Evolutionary conservation across 2,888 invertebrate species (phyloP).

Genomic region (Dryobota labecula): DNA sequence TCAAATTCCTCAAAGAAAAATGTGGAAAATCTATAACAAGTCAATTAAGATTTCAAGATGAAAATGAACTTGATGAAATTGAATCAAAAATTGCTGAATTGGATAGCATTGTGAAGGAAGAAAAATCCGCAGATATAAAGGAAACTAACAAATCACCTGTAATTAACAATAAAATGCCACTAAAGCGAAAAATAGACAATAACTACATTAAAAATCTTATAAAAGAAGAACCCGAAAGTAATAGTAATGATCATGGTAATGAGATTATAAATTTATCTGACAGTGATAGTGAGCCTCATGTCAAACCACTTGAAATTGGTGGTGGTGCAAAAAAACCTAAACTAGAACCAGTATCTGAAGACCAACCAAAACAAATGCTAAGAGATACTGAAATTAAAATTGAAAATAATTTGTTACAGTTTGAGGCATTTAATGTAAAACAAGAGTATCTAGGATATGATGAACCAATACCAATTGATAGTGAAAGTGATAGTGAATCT

Average conservation of each 20-base stretch:
- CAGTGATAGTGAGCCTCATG: constrained; percentile 74
- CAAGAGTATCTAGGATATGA: constrained; percentile 83
- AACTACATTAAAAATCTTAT: constrained; percentile 63
- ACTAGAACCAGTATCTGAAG: constrained; percentile 70
- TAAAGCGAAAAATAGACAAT: constrained; percentile 77
- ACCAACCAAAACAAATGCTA: constrained; percentile 51
- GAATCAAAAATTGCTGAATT: constrained; percentile 72
- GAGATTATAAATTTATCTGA: constrained; percentile 77
- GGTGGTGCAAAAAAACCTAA: constrained; percentile 72
- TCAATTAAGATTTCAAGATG: constrained; percentile 78
- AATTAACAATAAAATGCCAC: constrained; percentile 62
- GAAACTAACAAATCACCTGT: constrained; percentile 60
- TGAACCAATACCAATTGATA: constrained; percentile 80
- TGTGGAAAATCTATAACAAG: constrained; percentile 61
- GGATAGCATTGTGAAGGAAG: constrained; percentile 44
- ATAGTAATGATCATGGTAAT: constrained; percentile 57
- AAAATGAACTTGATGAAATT: constrained; percentile 75
- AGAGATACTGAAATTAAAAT: constrained; percentile 72
- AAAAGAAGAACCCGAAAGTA: constrained; percentile 55
- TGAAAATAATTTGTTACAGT: constrained; percentile 79
- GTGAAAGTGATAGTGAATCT: constrained; percentile 89
- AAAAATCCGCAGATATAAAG: constrained; percentile 4
- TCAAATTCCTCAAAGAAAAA: constrained; percentile 76
- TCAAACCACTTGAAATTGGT: constrained; percentile 40
- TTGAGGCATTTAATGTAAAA: constrained; percentile 84